Evolutionary conservation across 1,140 invertebrate genomes (phyloP).

Genomic region (Anagrus nilaparvatae): DNA sequence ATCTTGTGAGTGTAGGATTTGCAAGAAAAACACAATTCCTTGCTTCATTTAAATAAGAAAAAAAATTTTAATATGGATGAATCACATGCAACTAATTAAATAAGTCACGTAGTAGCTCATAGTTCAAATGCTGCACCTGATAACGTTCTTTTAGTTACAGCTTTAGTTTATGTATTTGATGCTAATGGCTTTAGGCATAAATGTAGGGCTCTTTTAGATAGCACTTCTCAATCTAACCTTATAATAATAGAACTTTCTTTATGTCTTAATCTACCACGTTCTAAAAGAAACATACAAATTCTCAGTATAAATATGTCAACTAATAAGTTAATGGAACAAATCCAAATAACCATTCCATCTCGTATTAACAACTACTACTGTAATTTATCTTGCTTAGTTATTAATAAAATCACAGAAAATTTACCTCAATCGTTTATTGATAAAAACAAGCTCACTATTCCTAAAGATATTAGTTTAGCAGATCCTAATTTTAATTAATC

Average conservation of each 20-base stretch:
- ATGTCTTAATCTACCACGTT: neutral
- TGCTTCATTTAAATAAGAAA: conserved; percentile 12
- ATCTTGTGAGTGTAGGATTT: conserved; percentile 4
- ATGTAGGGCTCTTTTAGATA: conserved; percentile 15
- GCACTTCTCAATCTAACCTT: conserved; percentile 11
- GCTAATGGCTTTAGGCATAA: conserved; percentile 3
- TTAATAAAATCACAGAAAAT: neutral
- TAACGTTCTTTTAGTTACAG: conserved; percentile 9
- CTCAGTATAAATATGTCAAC: neutral
- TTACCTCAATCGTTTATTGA: neutral
- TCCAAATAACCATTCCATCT: too few relatives aligned
- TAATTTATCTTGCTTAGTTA: neutral
- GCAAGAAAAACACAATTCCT: conserved; percentile 12
- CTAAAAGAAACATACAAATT: neutral
- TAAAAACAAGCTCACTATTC: conserved; percentile 12
- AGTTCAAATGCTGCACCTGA: conserved; percentile 12
- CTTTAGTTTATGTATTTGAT: conserved; percentile 8
- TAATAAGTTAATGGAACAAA: neutral
- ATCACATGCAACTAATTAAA: neutral
- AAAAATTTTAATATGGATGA: neutral
- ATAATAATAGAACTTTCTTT: conserved; percentile 3
- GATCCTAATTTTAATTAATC: conserved; percentile 23
- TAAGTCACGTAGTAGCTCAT: neutral
- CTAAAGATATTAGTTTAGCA: conserved; percentile 20
- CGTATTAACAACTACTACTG: neutral